A percentile compares a stretch with the other conserved stretches of the same genome.
Conservation (phyloP, 2,797 vertebrate species). For the Sitta carolinensis region DNA sequence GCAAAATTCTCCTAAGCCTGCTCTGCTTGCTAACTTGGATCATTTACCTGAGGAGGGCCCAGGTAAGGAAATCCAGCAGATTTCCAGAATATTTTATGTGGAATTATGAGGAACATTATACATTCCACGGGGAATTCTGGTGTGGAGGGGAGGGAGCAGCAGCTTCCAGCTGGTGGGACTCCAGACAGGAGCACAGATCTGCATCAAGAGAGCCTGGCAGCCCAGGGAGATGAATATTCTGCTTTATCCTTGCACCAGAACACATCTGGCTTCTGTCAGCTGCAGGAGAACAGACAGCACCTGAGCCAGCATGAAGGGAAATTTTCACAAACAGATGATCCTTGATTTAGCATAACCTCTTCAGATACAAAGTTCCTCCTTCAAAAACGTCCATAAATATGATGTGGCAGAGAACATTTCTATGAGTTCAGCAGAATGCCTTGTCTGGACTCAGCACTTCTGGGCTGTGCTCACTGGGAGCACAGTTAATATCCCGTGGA, state of each 20-base stretch:
- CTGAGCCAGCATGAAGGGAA: background rate
- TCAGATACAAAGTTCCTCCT: background rate
- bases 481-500: background rate
- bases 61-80: background rate
- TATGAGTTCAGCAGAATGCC: background rate
- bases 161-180: background rate
- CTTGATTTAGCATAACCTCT: background rate
- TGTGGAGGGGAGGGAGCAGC: background rate
- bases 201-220: background rate
- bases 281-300: background rate
- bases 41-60: background rate
- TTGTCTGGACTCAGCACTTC: background rate
- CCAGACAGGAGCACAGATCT: background rate
- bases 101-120: background rate
- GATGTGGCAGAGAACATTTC: slow-evolving; percentile 14
- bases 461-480: background rate
- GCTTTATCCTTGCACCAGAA: background rate
- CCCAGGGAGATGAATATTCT: background rate
- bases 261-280: background rate
- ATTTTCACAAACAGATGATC: background rate
- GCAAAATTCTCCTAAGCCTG: background rate
- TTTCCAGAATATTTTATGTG: background rate
- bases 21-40: background rate
- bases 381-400: background rate
- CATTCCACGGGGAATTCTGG: background rate